Base-by-base conservation (phyloP, 2,797 vertebrate genomes). In the Trachurus trachurus region DNA sequence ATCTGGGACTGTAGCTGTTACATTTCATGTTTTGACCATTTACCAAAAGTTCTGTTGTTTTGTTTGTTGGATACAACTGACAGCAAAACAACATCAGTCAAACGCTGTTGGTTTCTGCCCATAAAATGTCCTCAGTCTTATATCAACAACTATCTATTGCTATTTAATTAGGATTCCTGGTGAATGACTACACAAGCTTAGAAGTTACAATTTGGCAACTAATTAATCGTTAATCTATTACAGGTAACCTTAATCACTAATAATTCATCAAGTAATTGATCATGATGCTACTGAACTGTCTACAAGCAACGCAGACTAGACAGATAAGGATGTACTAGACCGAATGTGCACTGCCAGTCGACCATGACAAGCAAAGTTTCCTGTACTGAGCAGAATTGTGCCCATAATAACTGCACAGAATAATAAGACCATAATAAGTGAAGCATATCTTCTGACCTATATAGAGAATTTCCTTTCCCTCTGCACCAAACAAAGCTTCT, bases 401-500 rank as follows among this genome's bases (percentile, higher is more conserved):
- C 54, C 79, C 69, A 56, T 78, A 88, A 83, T 74, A 85, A 86
- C 61, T 84, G 66, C 56, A 62, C 69, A 69, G 71, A 89, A 83
- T 85, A 88, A 85, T 78, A 82, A 73, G 64, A 82, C 82, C 22
- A 15, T 82, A 89, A 83, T 84, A 87, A 92, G 74, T 88, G 87
- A 93, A 88, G 89, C 89, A 50, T 85, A 88, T 92, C 88, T 85
- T 89, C 86, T 92, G 87, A 57, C 88, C 84, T 87, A 90, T 74
- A 89, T 89, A 82, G 83, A 86, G 70, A 77, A 62, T 74, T 79
- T 76, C 45, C 50, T 75, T 68, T 86, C 87, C 85, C 82, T 78
- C 61, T 67, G 79, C 81, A 87, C 66, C 81, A 91, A 92, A 89
- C 88, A 93, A 89, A 90, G 89, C 89, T 81, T 86, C 78, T 13